phyloP scores from a whole-genome alignment of 2,888 invertebrate species.

The Lepetodrilus schrolli region DNA sequence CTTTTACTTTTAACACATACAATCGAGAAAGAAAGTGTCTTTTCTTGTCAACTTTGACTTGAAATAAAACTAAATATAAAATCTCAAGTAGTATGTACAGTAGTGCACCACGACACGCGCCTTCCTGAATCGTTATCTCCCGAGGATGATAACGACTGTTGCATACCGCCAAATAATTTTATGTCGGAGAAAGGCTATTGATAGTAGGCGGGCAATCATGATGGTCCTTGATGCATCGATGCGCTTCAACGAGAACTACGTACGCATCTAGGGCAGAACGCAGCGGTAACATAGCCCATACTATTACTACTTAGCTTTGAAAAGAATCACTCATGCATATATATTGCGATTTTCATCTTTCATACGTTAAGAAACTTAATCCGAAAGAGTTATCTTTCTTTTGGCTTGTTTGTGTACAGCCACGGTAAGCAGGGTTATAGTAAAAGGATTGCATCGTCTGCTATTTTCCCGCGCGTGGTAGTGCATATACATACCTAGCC shows the following conservation, averaged over 20 bases:
- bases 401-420: background rate
- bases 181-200: conserved; percentile 12
- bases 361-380: conserved; percentile 15
- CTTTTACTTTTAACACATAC: too few relatives aligned
- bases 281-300: conserved; percentile 23
- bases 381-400: conserved; percentile 26
- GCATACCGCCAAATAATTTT: conserved; percentile 16
- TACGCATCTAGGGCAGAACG: background rate
- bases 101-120: too few relatives aligned
- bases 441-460: conserved; percentile 24
- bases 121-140: conserved; percentile 4
- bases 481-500: too few relatives aligned
- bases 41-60: too few relatives aligned
- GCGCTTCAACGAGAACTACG: background rate
- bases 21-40: too few relatives aligned
- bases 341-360: conserved; percentile 29
- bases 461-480: conserved; percentile 12
- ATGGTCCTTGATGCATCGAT: conserved; percentile 11
- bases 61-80: too few relatives aligned
- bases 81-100: too few relatives aligned
- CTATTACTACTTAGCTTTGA: conserved; percentile 20
- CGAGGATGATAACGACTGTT: background rate
- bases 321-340: conserved; percentile 29
- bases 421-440: background rate
- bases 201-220: background rate